Conservation (phyloP, 2,888 invertebrate genomes). For the Julus scandinavius region DNA sequence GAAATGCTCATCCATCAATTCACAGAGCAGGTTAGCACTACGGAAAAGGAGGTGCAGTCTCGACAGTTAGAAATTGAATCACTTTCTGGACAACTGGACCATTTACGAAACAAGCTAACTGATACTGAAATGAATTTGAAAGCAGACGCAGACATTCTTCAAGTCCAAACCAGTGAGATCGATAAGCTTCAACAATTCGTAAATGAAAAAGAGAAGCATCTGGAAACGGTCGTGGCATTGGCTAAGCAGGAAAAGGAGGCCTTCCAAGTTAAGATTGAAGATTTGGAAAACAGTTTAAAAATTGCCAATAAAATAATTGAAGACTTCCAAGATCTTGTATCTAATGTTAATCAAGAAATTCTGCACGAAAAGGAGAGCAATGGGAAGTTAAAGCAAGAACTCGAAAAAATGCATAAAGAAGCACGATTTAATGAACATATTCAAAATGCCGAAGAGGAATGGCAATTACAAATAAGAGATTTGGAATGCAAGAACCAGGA, state of each 20-base stretch:
- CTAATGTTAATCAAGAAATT: neutral
- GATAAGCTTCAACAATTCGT: neutral
- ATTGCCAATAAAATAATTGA: neutral
- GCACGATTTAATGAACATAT: neutral
- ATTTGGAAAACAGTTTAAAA: neutral
- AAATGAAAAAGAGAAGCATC: neutral
- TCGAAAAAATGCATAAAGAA: neutral
- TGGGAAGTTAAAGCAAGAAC: slow-evolving; percentile 6
- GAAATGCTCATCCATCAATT: neutral
- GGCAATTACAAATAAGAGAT: neutral
- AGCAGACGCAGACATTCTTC: neutral
- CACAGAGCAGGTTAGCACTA: neutral
- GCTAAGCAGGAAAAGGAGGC: neutral
- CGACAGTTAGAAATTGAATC: neutral
- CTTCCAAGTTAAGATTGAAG: neutral
- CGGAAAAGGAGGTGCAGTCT: neutral
- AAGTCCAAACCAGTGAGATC: neutral
- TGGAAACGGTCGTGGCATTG: neutral
- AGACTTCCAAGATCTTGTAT: neutral
- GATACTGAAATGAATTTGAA: neutral
- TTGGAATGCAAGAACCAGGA: neutral
- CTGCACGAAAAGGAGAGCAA: neutral
- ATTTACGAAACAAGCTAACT: neutral
- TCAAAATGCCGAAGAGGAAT: slow-evolving; percentile 32
- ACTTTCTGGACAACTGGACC: neutral